Evolutionary conservation across 2,113 vertebrate genomes (phyloP).

Genomic region (Oxyura jamaicensis): DNA sequence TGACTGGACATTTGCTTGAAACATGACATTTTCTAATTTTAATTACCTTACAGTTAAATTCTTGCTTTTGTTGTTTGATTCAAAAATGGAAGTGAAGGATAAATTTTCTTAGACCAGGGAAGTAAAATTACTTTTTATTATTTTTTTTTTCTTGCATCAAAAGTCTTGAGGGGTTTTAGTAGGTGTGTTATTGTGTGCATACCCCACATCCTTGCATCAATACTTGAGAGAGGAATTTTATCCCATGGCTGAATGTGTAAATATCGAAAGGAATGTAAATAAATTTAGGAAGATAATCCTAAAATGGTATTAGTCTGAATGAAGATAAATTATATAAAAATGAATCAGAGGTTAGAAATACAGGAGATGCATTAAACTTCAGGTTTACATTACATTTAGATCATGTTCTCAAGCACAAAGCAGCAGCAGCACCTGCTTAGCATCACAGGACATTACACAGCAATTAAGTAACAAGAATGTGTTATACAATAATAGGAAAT

Average conservation of each 20-base stretch:
- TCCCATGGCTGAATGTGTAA: background rate
- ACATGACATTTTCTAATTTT: background rate
- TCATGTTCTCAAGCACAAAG: background rate
- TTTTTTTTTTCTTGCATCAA: background rate
- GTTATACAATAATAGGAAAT: conserved; percentile 62
- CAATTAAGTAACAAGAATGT: conserved; percentile 30
- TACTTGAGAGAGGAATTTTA: background rate
- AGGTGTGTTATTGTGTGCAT: background rate
- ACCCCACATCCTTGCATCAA: background rate
- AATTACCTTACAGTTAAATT: background rate
- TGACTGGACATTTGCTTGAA: background rate
- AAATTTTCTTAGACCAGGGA: background rate
- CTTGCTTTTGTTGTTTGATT: background rate
- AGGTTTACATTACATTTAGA: background rate
- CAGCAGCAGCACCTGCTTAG: conserved; percentile 22
- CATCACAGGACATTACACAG: background rate
- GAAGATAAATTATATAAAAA: background rate
- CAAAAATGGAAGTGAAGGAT: background rate
- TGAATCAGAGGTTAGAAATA: background rate
- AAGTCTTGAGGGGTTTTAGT: background rate
- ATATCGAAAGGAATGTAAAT: background rate
- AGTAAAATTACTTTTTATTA: background rate
- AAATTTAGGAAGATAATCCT: background rate
- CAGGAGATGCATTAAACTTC: background rate
- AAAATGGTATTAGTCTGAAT: background rate